phyloP scores from a whole-genome alignment of 2,888 invertebrate genomes.

The Amblyteles armatorius region DNA sequence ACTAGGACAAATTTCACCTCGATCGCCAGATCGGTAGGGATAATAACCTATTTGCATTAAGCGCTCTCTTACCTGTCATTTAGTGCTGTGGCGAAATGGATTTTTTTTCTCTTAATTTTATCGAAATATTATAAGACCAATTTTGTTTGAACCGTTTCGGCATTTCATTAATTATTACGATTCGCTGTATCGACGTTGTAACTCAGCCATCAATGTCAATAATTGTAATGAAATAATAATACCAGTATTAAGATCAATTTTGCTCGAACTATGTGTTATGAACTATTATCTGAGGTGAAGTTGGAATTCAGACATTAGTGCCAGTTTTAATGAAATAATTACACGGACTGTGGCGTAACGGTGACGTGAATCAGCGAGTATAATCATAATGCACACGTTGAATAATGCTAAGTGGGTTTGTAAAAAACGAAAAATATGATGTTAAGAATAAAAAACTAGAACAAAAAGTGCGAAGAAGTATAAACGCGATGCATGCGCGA shows the following conservation, averaged over 20 bases:
- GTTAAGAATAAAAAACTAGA: not conserved
- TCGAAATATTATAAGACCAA: not conserved
- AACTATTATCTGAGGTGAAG: constrained; percentile 15
- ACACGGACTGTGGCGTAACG: not conserved
- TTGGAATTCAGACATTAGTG: not conserved
- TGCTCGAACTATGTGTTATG: not conserved
- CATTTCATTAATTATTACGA: not conserved
- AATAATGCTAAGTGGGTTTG: not conserved
- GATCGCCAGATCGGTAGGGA: not conserved
- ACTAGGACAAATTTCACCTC: not conserved
- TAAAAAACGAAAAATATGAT: not conserved
- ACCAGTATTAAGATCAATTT: not conserved
- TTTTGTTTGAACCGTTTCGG: not conserved
- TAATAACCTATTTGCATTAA: constrained; percentile 7
- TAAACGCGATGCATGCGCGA: not conserved
- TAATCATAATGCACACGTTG: not conserved
- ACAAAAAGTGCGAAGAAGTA: not conserved
- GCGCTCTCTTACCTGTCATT: not conserved
- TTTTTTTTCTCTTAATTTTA: not conserved
- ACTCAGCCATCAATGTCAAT: not conserved
- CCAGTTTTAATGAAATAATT: constrained; percentile 18
- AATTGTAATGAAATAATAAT: not conserved
- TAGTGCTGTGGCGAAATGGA: not conserved
- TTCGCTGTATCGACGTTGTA: not conserved
- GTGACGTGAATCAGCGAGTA: constrained; percentile 2